Evolutionary conservation across 2,113 vertebrate species (phyloP), one percentile per base, ranked within the genome.

Genomic region (Carlito syrichta): DNA sequence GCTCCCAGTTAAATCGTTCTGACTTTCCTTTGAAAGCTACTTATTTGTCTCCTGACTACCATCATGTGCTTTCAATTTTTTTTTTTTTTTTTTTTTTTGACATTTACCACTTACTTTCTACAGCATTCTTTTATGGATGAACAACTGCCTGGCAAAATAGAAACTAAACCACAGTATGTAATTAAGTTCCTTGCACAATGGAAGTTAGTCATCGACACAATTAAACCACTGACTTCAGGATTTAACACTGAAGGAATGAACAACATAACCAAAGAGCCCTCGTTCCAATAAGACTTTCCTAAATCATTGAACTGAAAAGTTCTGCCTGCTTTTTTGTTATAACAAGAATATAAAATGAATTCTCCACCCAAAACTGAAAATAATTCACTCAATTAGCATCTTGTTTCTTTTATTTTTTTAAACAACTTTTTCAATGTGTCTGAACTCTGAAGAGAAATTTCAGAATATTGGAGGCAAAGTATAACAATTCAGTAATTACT

Each of bases 171-270:
- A 96, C 78, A 96, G 94, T 92, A 85, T 97, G 82, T 93, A 98
- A 98, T 98, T 99, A 98, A 98, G 86, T 88, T 98, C 96, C 97
- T 98, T 96, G 77, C 97, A 96, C 84, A 96, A 94, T 98, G 96
- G 97, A 96, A 91, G 93, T 97, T 98, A 98, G 96, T 98, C 95
- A 95, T 97, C 78, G 62, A 89, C 81, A 84, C 35, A 93, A 95
- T 95, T 54, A 85, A 97, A 94, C 89, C 56, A 62, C 50, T 96
- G 96, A 85, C 81, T 98, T 96, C 79, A 45, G 56, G 86, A 52
- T 73, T 38, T 85, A 79, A 40, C n/a, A 30, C 91, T 71, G 84
- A 96, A 89, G 94, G 48, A 94, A 92, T 30, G 96, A 97, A 86
- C 19, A 54, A 19, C 43, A 14, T 50, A 95, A 93, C 71, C 86